These are phyloP conservation scores for Listronotus oregonensis DNA, from an alignment of 1,140 invertebrate genomes.

Conservation along the genomic window DNA sequence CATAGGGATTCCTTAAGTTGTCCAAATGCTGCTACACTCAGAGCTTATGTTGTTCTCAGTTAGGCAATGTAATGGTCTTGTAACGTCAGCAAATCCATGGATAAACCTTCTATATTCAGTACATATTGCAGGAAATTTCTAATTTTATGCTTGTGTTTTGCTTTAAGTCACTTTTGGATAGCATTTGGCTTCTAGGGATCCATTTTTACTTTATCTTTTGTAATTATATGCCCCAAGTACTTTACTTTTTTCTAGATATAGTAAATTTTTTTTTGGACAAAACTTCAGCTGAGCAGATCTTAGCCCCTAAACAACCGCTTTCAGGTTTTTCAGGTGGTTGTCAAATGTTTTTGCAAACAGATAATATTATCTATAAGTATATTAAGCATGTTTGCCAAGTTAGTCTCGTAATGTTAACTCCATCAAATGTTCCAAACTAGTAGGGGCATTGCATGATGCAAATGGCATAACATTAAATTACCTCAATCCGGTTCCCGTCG, in stretches of 20 bases:
- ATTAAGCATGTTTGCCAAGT: conserved; percentile 41
- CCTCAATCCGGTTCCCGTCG: conserved; percentile 40
- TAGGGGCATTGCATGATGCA: conserved; percentile 47
- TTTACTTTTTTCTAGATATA: conserved; percentile 49
- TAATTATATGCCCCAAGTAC: conserved; percentile 56
- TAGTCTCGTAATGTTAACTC: conserved; percentile 33
- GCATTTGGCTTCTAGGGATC: conserved; percentile 47
- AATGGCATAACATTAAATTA: conserved; percentile 53
- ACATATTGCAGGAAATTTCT: conserved; percentile 44
- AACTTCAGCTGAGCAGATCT: conserved; percentile 48
- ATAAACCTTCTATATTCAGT: conserved; percentile 47
- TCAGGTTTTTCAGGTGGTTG: conserved; percentile 21
- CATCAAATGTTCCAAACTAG: conserved; percentile 43
- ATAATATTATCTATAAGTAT: conserved; percentile 52
- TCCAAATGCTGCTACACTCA: conserved; percentile 7
- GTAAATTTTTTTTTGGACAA: conserved; percentile 52
- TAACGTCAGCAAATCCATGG: conserved; percentile 37
- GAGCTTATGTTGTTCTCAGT: conserved; percentile 13
- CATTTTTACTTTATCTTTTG: conserved; percentile 1
- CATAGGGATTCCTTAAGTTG: background rate
- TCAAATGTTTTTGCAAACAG: no score
- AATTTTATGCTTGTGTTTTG: conserved; percentile 20
- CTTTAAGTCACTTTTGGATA: conserved; percentile 36
- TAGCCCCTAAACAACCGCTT: conserved; percentile 50
- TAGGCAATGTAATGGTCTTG: conserved; percentile 39